Evolutionary conservation across 2,888 invertebrate species (phyloP).

Genomic region (Lacanobia oleracea): DNA sequence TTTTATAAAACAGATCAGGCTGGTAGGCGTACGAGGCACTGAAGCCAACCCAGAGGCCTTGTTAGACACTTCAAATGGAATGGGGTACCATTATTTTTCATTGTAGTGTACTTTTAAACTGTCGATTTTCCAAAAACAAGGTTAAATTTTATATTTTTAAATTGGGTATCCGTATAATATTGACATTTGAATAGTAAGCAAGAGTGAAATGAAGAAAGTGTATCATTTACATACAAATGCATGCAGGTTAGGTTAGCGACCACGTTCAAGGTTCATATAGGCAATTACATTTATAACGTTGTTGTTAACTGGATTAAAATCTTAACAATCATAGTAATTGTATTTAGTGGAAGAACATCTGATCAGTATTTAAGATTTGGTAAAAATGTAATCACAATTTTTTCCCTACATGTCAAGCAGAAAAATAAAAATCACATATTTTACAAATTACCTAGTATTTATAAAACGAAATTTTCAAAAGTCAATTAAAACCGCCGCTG

Average conservation of each 20-base stretch:
- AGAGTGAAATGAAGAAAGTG: slow-evolving; percentile 59
- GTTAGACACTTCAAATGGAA: not conserved
- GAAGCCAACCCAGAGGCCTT: not conserved
- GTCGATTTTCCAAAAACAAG: no score
- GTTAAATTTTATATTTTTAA: not conserved
- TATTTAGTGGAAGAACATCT: not conserved
- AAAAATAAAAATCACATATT: no score
- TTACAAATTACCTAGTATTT: no score
- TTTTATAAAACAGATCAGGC: not conserved
- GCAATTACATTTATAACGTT: not conserved
- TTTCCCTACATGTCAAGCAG: no score
- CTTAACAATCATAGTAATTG: not conserved
- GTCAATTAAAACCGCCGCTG: no score
- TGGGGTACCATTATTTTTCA: not conserved
- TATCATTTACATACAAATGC: slow-evolving; percentile 54
- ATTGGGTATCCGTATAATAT: slow-evolving; percentile 6
- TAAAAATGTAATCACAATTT: no score
- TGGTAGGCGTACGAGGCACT: not conserved
- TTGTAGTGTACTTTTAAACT: not conserved
- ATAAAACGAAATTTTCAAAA: no score
- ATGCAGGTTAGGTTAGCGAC: no score
- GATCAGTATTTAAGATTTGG: no score
- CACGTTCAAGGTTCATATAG: slow-evolving; percentile 17
- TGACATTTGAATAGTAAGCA: slow-evolving; percentile 35
- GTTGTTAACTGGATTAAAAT: not conserved